Conservation (phyloP, 1,140 invertebrate species). For the Cecropterus lyciades region DNA sequence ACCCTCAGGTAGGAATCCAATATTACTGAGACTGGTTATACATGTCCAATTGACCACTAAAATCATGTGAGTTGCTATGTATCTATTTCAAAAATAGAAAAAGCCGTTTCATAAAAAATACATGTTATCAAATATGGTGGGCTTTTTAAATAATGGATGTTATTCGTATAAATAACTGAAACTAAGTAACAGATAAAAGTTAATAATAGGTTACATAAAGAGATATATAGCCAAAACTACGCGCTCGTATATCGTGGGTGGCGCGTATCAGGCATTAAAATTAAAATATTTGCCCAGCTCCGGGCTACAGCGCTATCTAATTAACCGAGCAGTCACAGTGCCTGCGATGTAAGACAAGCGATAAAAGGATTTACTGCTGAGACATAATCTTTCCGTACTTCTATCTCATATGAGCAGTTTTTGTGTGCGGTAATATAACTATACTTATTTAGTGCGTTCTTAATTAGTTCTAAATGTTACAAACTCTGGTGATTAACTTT, state of each 20-base stretch:
- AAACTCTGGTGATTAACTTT: no score
- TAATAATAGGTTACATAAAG: slow-evolving; percentile 35
- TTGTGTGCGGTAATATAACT: no score
- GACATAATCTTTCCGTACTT: no score
- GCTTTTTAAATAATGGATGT: background rate
- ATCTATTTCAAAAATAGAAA: no score
- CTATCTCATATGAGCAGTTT: no score
- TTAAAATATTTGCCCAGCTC: slow-evolving; percentile 65
- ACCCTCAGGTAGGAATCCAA: no score
- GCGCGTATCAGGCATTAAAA: slow-evolving; percentile 58
- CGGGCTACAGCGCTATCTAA: slow-evolving; percentile 60
- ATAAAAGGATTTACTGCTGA: background rate
- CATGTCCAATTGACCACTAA: no score
- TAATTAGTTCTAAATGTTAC: no score
- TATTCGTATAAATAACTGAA: slow-evolving; percentile 19
- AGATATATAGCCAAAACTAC: slow-evolving; percentile 53
- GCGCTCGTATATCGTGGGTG: slow-evolving; percentile 53
- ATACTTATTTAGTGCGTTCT: no score
- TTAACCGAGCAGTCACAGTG: slow-evolving; percentile 45
- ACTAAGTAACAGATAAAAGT: slow-evolving; percentile 32
- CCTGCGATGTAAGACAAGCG: background rate
- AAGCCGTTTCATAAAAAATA: no score
- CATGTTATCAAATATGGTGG: background rate
- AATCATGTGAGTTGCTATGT: no score
- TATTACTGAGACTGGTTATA: no score